These are phyloP conservation scores for Syritta pipiens DNA, from an alignment of 2,888 invertebrate genomes.

Conservation along the genomic window DNA sequence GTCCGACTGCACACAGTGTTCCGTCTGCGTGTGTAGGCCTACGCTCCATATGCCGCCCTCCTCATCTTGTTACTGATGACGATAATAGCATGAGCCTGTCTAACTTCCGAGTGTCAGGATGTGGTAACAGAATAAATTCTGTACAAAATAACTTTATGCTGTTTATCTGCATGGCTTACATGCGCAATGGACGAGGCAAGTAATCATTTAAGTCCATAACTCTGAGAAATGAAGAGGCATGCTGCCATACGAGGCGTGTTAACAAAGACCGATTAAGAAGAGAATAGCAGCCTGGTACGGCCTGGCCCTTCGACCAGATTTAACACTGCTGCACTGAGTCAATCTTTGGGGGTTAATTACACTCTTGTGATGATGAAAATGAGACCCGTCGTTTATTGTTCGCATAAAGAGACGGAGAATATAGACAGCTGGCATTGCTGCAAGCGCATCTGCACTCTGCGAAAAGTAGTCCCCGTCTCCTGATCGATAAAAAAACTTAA, in stretches of 20 bases:
- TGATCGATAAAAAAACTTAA: too few relatives aligned
- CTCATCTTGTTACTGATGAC: constrained; percentile 17
- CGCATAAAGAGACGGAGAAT: too few relatives aligned
- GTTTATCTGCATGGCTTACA: background rate
- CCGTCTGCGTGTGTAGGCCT: too few relatives aligned
- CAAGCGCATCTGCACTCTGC: background rate
- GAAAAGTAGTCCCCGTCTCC: too few relatives aligned
- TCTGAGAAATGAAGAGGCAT: background rate
- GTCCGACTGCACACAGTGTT: background rate
- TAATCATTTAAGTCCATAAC: constrained; percentile 1
- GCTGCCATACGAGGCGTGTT: background rate
- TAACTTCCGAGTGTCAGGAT: constrained; percentile 11
- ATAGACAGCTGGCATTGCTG: too few relatives aligned
- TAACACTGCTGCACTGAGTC: background rate
- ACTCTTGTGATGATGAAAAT: background rate
- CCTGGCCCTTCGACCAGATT: too few relatives aligned
- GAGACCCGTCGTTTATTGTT: background rate
- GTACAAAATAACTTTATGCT: constrained; percentile 9
- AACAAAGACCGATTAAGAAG: constrained; percentile 14
- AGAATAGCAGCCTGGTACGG: background rate
- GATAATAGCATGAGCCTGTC: constrained; percentile 9
- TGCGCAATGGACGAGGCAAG: background rate
- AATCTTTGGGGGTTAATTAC: constrained; percentile 8
- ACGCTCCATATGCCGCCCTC: too few relatives aligned
- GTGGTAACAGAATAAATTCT: constrained; percentile 21